Percentiles rank a stretch among this genome's conserved stretches.
Conservation (phyloP, 1,140 invertebrate genomes). For the Pemphigus obesinymphae region DNA sequence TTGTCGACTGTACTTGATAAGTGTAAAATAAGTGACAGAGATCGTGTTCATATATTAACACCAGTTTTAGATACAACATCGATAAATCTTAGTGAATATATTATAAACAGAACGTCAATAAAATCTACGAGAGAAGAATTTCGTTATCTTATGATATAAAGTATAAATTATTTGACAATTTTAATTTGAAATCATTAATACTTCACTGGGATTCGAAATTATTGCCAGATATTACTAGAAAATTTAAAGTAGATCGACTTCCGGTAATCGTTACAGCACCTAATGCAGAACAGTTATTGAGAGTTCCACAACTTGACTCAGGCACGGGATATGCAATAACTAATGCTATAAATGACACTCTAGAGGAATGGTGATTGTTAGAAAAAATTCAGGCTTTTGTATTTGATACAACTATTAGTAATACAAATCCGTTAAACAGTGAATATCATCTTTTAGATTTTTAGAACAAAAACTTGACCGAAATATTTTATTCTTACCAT, state of each 20-base stretch:
- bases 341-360: background rate
- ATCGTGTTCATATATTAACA: background rate
- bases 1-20: too few relatives aligned
- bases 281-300: too few relatives aligned
- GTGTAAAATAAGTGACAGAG: too few relatives aligned
- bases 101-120: background rate
- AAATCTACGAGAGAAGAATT: background rate
- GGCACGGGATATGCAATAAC: background rate
- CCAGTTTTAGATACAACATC: background rate
- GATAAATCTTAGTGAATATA: background rate
- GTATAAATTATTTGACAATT: background rate
- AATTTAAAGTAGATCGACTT: background rate
- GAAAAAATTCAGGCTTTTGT: background rate
- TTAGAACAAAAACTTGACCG: conserved; percentile 30
- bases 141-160: background rate
- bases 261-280: background rate
- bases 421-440: conserved; percentile 47
- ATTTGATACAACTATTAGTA: conserved; percentile 49
- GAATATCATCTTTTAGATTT: conserved; percentile 31
- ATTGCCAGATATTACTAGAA: background rate
- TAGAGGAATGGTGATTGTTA: background rate
- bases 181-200: background rate
- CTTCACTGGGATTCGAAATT: background rate
- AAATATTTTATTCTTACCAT: background rate
- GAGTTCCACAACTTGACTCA: background rate